Evolutionary conservation across 1,140 invertebrate genomes (phyloP).

Genomic region (Trachelipus rathkii): DNA sequence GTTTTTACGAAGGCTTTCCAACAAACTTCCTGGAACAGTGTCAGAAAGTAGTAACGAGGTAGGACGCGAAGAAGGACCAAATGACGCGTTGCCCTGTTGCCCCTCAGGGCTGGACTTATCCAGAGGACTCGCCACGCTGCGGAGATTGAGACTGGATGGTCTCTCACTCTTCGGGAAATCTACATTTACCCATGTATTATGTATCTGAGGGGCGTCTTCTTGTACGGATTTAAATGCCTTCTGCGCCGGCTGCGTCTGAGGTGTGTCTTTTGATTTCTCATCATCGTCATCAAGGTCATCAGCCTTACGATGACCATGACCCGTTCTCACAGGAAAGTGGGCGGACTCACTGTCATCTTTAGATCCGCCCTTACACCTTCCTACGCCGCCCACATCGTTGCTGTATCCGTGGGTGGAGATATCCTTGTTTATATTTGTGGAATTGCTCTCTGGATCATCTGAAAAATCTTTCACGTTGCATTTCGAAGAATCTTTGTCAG

Average conservation of each 20-base stretch:
- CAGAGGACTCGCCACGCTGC: neutral
- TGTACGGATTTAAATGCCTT: neutral
- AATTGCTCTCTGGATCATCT: neutral
- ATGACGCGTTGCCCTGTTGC: neutral
- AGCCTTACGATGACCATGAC: neutral
- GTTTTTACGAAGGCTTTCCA: slow-evolving; percentile 25
- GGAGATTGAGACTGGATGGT: neutral
- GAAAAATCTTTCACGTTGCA: neutral
- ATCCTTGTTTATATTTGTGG: neutral
- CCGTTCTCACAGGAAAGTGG: neutral
- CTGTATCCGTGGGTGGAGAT: neutral
- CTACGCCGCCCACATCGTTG: neutral
- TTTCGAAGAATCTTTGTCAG: neutral
- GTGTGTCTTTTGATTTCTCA: neutral
- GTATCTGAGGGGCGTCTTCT: neutral
- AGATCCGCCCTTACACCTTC: neutral
- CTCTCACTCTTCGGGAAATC: neutral
- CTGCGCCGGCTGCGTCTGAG: neutral
- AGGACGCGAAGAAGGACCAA: neutral
- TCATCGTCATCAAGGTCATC: neutral
- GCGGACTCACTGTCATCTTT: neutral
- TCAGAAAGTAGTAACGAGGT: neutral
- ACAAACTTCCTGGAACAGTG: slow-evolving; percentile 1
- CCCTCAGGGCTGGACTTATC: neutral
- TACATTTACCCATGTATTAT: neutral